Base-by-base conservation (phyloP, 2,888 invertebrate genomes). In the Brachycybe producta region DNA sequence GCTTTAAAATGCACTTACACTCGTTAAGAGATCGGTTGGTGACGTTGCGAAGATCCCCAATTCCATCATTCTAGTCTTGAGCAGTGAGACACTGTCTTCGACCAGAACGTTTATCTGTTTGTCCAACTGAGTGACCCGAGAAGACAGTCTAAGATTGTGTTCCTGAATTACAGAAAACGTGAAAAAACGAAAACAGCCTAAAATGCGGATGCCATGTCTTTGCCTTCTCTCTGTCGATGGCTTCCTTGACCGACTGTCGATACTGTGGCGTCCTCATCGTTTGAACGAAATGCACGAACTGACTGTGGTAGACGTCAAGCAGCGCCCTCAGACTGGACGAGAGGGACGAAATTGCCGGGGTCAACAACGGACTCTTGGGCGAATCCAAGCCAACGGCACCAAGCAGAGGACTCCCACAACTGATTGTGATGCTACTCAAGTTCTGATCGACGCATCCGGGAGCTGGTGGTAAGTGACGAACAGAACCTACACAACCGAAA, bases 381-480 rank as follows among this genome's bases (percentile, higher is more conserved):
- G 88, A 88, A 66, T 90, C 88, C 5, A 59, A 55, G 32, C 61
- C 57, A 54, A 82, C 75, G 53, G 79, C 73, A 63, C 78, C 78
- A 62, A 78, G 73, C n/a, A 51, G 28, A 3, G 45, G 44, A 60
- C 74, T 73, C 49, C 23, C 28, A 26, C 78, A 74, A 36, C 83
- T 79, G 46, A 73, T 73, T n/a, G n/a, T n/a, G 47, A 88, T 43
- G 38, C 52, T 56, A 44, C 52, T 85, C 52, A 91, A 70, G 58
- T 88, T 86, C 65, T 90, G 88, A 67, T 87, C 90, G 52, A 91
- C 84, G 65, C 87, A 87, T 48, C 91, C 91, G 8, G 87, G 88
- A 41, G 88, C 88, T 27, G 88, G 85, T 34, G 85, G 85, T 56
- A 52, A 52, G 19, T 42, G 36, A 8, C 41, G 41, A 27, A 49